A percentile compares a stretch with the other conserved stretches of the same genome.
phyloP scores from a whole-genome alignment of 2,797 vertebrate genomes.

The Gymnothorax reevesii region DNA sequence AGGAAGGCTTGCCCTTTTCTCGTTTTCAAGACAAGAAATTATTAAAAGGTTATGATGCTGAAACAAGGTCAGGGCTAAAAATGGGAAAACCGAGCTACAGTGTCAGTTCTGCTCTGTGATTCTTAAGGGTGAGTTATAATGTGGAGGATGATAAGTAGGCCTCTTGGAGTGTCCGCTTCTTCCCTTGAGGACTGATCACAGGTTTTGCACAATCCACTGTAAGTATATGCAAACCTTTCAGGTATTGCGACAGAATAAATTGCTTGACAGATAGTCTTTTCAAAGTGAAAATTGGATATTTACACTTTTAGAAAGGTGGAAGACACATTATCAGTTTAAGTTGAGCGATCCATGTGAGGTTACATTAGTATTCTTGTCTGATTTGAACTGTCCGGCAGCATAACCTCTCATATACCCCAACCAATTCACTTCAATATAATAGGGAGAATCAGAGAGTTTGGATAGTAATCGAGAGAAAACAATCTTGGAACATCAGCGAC shows the following conservation, averaged over 20 bases:
- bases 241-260: not conserved
- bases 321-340: not conserved
- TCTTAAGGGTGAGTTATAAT: not conserved
- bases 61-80: not conserved
- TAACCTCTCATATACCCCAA: not conserved
- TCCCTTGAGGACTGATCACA: not conserved
- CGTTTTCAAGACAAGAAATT: not conserved
- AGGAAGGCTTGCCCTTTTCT: not conserved
- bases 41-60: not conserved
- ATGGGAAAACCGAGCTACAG: not conserved
- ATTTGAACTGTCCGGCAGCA: not conserved
- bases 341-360: not conserved
- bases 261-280: not conserved
- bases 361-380: not conserved
- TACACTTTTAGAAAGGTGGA: not conserved
- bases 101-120: not conserved
- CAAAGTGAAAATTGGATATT: not conserved
- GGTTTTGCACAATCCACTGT: not conserved
- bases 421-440: not conserved
- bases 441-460: not conserved
- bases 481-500: not conserved
- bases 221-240: not conserved
- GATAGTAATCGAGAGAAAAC: not conserved
- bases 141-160: conserved; percentile 14
- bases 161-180: not conserved